Base-by-base conservation (phyloP, 2,113 vertebrate species). In the Rafetus swinhoei region DNA sequence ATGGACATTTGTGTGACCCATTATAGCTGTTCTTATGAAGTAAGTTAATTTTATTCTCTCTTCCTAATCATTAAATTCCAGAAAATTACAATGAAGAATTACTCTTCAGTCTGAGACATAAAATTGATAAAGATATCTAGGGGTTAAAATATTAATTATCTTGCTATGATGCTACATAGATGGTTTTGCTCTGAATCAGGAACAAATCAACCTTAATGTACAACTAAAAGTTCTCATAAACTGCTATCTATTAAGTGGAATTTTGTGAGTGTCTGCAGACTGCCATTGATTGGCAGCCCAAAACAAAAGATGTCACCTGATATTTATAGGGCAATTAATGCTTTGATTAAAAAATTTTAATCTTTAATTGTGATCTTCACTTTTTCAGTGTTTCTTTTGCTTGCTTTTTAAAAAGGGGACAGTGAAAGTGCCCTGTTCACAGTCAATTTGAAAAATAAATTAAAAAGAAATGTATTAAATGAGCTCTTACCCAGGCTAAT, bases 81-180 rank as follows among this genome's bases (percentile, higher is more conserved):
- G n/a, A 69, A 22, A 55, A 2, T 60, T 2, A 24, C 7, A n/a
- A 14, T 54, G 53, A 54, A 93, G 3, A 53, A 54, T 12, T 56
- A 24, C 21, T 2, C 1, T 53, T 92, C 89, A 12, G 1, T 72
- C 32, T 88, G 24, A 76, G 89, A 18, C 45, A 82, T 86, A 87
- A 27, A 15, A 77, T 14, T 6, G 76, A 4, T 1, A 65, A 45
- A 16, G 6, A 22, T 9, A 81, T 22, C 9, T 0, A 0, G 35
- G 35, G 56, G 39, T 12, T 91, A 62, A 74, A 85, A 93, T 65
- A 79, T 3, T 15, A 18, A 54, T 12, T 4, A 22, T 85, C 85
- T 69, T 85, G 19, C 45, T 6, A 12, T 55, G 72, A 54, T 3
- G 57, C 19, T 81, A 7, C 45, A 62, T 7, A 25, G 13, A 45